Conservation (phyloP, 2,888 invertebrate genomes). For the Hirtodrosophila histrioides region DNA sequence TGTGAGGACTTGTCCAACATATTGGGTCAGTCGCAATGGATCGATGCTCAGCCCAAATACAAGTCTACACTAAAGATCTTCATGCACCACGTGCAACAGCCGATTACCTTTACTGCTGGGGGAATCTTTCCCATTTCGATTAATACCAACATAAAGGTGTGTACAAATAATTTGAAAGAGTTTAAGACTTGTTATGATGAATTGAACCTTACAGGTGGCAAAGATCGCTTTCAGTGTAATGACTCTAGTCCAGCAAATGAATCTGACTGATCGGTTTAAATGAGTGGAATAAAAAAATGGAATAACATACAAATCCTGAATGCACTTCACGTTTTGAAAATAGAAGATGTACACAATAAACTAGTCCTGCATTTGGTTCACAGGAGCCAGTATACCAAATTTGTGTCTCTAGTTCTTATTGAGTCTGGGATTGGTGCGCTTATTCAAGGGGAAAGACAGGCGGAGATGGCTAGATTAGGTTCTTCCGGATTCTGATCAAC, state of each 20-base stretch:
- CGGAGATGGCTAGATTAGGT: too few relatives aligned
- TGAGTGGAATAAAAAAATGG: too few relatives aligned
- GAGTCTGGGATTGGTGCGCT: too few relatives aligned
- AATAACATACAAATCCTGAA: too few relatives aligned
- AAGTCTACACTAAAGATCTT: constrained; percentile 40
- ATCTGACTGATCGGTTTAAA: constrained; percentile 35
- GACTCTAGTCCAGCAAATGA: constrained; percentile 54
- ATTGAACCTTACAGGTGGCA: background rate
- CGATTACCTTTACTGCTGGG: constrained; percentile 43
- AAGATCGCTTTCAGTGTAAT: constrained; percentile 60
- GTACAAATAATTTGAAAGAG: background rate
- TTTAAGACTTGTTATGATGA: too few relatives aligned
- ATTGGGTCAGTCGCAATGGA: constrained; percentile 51
- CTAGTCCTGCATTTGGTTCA: too few relatives aligned
- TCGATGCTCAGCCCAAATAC: constrained; percentile 47
- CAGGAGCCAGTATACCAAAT: too few relatives aligned
- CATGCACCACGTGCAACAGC: constrained; percentile 43
- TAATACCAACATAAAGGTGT: constrained; percentile 54
- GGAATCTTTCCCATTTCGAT: constrained; percentile 49
- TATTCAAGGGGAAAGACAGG: too few relatives aligned
- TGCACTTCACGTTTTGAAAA: too few relatives aligned
- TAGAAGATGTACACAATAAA: too few relatives aligned
- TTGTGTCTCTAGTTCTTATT: too few relatives aligned
- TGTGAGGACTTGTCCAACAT: constrained; percentile 24
- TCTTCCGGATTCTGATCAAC: too few relatives aligned